Evolutionary conservation across 2,797 vertebrate genomes (phyloP).

Genomic region (Knipowitschia caucasica): DNA sequence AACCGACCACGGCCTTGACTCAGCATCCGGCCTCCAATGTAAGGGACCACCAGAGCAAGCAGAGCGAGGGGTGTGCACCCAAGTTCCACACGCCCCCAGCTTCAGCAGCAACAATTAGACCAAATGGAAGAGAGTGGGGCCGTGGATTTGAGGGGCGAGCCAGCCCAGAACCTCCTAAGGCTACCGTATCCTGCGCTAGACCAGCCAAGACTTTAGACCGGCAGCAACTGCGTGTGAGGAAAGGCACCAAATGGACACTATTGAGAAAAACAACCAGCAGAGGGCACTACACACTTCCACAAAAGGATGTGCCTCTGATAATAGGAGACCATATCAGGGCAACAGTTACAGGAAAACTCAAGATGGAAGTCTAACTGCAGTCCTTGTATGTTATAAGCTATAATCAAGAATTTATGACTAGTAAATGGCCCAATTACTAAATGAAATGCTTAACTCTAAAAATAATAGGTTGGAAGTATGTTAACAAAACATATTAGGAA

Average conservation of each 20-base stretch:
- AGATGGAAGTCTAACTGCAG: constrained; percentile 21
- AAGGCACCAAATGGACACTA: constrained; percentile 94
- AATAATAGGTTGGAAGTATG: constrained; percentile 1
- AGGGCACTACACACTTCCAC: constrained; percentile 79
- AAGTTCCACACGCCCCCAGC: constrained; percentile 75
- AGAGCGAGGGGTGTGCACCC: constrained; percentile 71
- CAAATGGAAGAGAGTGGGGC: constrained; percentile 77
- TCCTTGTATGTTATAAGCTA: constrained; percentile 20
- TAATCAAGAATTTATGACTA: constrained; percentile 11
- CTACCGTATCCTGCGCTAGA: constrained; percentile 93
- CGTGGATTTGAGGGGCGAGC: constrained; percentile 76
- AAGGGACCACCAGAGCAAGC: constrained; percentile 84
- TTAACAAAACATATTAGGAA: not conserved
- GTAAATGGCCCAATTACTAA: constrained; percentile 20
- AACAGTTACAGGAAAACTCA: constrained; percentile 79
- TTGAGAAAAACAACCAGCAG: constrained; percentile 92
- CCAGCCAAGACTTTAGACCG: constrained; percentile 95
- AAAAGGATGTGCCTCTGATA: constrained; percentile 78
- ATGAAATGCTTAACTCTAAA: constrained; percentile 27
- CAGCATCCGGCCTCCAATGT: constrained; percentile 84
- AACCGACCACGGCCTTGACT: constrained; percentile 81
- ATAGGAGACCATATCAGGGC: constrained; percentile 84
- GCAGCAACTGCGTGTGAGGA: constrained; percentile 93
- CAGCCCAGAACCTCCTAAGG: constrained; percentile 88
- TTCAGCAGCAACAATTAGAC: constrained; percentile 83